These are phyloP conservation scores for Pristionchus maxplancki DNA, from an alignment of 2,888 invertebrate species.

Conservation along the genomic window DNA sequence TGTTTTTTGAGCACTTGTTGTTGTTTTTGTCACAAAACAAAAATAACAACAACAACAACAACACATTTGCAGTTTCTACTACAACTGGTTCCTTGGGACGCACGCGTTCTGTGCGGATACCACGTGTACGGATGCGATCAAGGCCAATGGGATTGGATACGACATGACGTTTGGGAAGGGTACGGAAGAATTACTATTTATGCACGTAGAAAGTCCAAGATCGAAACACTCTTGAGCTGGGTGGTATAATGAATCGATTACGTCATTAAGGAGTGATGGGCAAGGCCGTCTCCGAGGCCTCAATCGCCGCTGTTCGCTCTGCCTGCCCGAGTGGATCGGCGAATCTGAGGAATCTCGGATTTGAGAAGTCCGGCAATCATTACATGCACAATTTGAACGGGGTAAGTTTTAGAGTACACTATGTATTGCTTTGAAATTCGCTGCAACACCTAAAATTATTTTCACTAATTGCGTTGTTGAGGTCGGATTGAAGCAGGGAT, in stretches of 20 bases:
- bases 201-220: too few species aligned
- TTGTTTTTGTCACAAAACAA: too few species aligned
- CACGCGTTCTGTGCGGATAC: conserved; percentile 8
- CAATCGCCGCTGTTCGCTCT: background rate
- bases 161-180: background rate
- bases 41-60: background rate
- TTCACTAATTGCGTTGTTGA: too few species aligned
- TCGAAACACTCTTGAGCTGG: too few species aligned
- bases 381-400: background rate
- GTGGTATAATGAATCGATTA: too few species aligned
- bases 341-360: background rate
- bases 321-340: background rate
- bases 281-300: background rate
- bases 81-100: background rate
- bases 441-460: too few species aligned
- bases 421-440: too few species aligned
- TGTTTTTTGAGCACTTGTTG: too few species aligned
- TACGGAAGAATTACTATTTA: too few species aligned
- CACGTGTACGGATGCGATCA: background rate
- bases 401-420: background rate
- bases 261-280: background rate
- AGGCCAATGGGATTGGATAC: background rate
- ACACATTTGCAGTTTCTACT: background rate
- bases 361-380: background rate
- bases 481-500: background rate